A percentile compares a stretch with the other conserved stretches of the same genome.
Conservation (phyloP, 2,888 invertebrate genomes). For the Drosophila kambysellisi region DNA sequence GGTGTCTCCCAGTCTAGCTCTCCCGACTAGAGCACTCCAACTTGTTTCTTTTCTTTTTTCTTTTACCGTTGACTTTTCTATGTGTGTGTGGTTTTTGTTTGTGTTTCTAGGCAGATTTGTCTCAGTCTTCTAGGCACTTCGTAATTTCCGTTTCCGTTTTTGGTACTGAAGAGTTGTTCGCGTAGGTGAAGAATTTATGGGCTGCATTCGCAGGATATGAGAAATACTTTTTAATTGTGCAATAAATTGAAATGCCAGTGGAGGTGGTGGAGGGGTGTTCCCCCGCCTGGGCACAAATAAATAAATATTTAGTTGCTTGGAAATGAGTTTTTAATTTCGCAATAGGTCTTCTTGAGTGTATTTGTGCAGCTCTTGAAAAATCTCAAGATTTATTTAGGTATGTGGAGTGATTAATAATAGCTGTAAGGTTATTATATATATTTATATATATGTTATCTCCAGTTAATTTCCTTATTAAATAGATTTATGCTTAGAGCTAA, state of each 20-base stretch:
- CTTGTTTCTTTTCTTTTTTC: slow-evolving; percentile 44
- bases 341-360: slow-evolving; percentile 6
- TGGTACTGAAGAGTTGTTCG: slow-evolving; percentile 1
- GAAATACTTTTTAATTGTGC: slow-evolving; percentile 72
- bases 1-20: neutral
- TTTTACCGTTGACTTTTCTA: slow-evolving; percentile 39
- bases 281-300: slow-evolving; percentile 7
- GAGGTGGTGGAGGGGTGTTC: neutral
- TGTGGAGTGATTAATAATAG: neutral
- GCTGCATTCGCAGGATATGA: slow-evolving; percentile 66
- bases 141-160: slow-evolving; percentile 60
- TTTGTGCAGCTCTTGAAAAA: slow-evolving; percentile 21
- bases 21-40: neutral
- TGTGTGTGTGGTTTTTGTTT: slow-evolving; percentile 1
- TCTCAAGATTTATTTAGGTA: neutral
- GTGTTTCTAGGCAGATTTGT: slow-evolving; percentile 9
- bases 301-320: slow-evolving; percentile 53
- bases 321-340: slow-evolving; percentile 46
- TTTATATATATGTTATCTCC: neutral
- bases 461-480: slow-evolving; percentile 29
- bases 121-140: slow-evolving; percentile 41
- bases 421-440: neutral
- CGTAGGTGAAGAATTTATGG: slow-evolving; percentile 62
- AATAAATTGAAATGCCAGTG: slow-evolving; percentile 62
- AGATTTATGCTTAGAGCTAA: slow-evolving; percentile 24